Evolutionary conservation across 2,888 invertebrate genomes (phyloP), one percentile per base, ranked within the genome.

Genomic region (Sympetrum striolatum): DNA sequence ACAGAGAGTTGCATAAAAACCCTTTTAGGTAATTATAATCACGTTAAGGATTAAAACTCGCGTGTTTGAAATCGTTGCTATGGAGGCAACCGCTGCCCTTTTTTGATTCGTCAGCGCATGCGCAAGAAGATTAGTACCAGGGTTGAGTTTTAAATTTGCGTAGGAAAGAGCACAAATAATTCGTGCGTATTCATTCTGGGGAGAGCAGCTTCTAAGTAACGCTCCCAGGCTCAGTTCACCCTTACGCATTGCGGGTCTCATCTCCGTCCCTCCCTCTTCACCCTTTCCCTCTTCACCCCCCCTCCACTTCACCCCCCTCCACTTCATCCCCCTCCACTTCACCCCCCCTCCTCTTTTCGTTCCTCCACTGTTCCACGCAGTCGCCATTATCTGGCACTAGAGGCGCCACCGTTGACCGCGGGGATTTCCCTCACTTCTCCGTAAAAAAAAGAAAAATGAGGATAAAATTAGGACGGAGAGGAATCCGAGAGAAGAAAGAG

Each of bases 161-260:
- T 53, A 53, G 53, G 53, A 53, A 53, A 53, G 53, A 53, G 18
- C 53, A 18, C 53, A 53, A 53, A 25, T 73, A 14, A 73, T 73
- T 25, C 14, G 14, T 25, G 73, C 73, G 8, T 31, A 73, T 73
- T 31, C 31, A 25, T 31, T 31, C 31, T 25, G 25, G 73, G 25
- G 25, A 14, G 25, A 31, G 35, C 58, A 12, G 86, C 37, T 22
- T 81, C 10, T n/a, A 73, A 73, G 31, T 44, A 73, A 31, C 31
- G 14, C n/a, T 64, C 64, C 25, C 64, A 8, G n/a, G 53, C 82
- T n/a, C 60, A n/a, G n/a, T 12, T 60, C 86, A 60, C 60, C 86
- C 86, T 86, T 86, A 86, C 86, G 86, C 86, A 86, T 60, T 86
- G 86, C 86, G 86, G 86, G 86, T 64, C 58, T 86, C 60, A 86